phyloP scores from a whole-genome alignment of 1,140 invertebrate genomes.

The Helicorthomorpha holstii region DNA sequence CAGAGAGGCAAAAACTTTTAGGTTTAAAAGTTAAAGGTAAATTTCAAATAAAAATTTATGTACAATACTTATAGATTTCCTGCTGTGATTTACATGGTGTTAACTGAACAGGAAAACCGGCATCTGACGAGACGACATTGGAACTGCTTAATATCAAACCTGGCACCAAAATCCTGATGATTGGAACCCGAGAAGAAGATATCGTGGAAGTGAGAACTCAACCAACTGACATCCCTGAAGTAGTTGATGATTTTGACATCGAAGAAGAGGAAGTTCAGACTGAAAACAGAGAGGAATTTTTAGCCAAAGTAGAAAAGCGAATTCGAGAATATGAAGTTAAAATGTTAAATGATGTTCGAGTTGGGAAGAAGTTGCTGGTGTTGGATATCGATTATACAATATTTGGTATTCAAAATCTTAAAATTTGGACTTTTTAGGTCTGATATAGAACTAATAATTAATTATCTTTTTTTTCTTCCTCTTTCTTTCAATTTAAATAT shows the following conservation, averaged over 20 bases:
- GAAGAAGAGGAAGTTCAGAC: conserved; percentile 63
- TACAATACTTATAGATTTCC: conserved; percentile 8
- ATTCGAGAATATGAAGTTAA: conserved; percentile 73
- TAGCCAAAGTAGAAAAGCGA: conserved; percentile 50
- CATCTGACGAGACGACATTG: conserved; percentile 52
- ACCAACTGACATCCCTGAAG: conserved; percentile 62
- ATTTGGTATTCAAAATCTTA: too few relatives aligned
- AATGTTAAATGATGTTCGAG: conserved; percentile 58
- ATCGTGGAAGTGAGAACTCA: conserved; percentile 60
- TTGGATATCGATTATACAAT: conserved; percentile 95
- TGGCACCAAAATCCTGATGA: conserved; percentile 92
- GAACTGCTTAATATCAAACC: conserved; percentile 55
- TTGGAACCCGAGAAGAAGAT: conserved; percentile 83
- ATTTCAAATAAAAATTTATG: neutral
- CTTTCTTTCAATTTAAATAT: neutral
- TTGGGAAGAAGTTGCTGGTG: conserved; percentile 76
- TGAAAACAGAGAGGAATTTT: conserved; percentile 50
- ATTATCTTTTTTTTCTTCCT: neutral
- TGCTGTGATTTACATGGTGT: too few relatives aligned
- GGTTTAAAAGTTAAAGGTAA: conserved; percentile 82
- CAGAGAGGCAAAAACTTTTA: conserved; percentile 78
- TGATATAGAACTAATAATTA: too few relatives aligned
- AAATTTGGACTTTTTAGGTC: too few relatives aligned
- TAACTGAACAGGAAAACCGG: conserved; percentile 49
- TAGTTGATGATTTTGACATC: conserved; percentile 63